Base-by-base conservation (phyloP, 2,888 invertebrate species). In the Caenorhabditis wallacei region DNA sequence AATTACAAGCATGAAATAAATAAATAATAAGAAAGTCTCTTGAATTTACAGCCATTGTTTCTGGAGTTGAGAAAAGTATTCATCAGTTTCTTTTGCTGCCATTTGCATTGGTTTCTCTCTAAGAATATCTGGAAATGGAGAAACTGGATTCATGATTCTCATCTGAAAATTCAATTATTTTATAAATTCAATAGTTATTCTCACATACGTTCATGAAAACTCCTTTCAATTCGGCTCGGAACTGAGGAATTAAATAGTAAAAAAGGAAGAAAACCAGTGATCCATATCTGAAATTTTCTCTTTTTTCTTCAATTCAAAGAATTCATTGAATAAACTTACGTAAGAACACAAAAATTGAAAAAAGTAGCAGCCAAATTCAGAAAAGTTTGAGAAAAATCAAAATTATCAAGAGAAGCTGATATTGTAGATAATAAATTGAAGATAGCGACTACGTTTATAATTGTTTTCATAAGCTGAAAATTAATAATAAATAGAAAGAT, bases 391-490 rank as follows among this genome's bases (percentile, higher is more conserved):
- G 76, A 72, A 7, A 84, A 43, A 3, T 84, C 64, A 30, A 84
- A 84, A 22, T 84, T 84, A 53, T 84, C 84, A 10, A 81, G 46
- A 1, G 80, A 76, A 8, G 84, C 84, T 4, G 81, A 78, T 13
- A 74, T 59, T 0, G 80, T 84, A 5, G 80, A 81, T 5, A 84
- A 30, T 0, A 84, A n/a, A 59, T 84, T 84, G 74, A 84, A 84
- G 2, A 84, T 35, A 0, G 84, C 48, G 3, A 81, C 84, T 1
- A 80, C 71, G 48, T 84, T 80, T 16, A 84, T 78, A 2, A 84
- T 76, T 0, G 84, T 74, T 35, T 84, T 84, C 78, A 84, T 70
- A 8, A 75, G 71, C 78, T 81, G 68, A 22, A 84, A 71, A 64
- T 22, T 2, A 18, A 48, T 2, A 35, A 54, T 63, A n/a, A 59